Conservation (phyloP, 2,113 vertebrate genomes). For the Danionella cerebrum region DNA sequence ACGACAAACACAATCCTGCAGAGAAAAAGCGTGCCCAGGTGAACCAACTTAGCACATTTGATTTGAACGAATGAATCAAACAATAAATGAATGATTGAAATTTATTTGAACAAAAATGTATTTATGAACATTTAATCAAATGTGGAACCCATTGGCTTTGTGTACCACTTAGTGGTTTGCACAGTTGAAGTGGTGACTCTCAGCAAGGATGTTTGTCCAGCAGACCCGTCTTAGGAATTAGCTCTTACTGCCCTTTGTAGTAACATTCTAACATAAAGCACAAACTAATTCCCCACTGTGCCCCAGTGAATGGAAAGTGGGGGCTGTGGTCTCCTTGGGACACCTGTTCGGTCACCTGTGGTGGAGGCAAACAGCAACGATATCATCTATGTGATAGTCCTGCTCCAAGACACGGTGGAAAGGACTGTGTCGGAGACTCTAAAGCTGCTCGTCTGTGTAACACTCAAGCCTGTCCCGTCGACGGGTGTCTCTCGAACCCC, state of each 20-base stretch:
- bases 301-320: slow-evolving; percentile 88
- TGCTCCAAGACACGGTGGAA: slow-evolving; percentile 80
- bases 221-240: too few species aligned
- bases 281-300: neutral
- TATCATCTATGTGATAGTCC: slow-evolving; percentile 88
- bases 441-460: slow-evolving; percentile 78
- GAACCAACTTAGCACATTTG: too few species aligned
- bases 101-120: too few species aligned
- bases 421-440: slow-evolving; percentile 78
- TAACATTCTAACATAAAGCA: neutral
- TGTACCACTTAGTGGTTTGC: too few species aligned
- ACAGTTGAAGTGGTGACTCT: too few species aligned
- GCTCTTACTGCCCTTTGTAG: too few species aligned
- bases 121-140: too few species aligned
- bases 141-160: too few species aligned
- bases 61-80: neutral
- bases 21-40: slow-evolving; percentile 84
- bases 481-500: slow-evolving; percentile 93
- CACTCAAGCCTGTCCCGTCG: slow-evolving; percentile 70
- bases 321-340: slow-evolving; percentile 95
- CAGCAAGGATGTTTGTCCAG: too few species aligned
- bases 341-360: slow-evolving; percentile 84
- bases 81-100: too few species aligned
- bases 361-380: slow-evolving; percentile 80
- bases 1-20: slow-evolving; percentile 83